These are phyloP conservation scores for Pomacea maculata DNA, from an alignment of 1,140 invertebrate genomes.

Conservation along the genomic window DNA sequence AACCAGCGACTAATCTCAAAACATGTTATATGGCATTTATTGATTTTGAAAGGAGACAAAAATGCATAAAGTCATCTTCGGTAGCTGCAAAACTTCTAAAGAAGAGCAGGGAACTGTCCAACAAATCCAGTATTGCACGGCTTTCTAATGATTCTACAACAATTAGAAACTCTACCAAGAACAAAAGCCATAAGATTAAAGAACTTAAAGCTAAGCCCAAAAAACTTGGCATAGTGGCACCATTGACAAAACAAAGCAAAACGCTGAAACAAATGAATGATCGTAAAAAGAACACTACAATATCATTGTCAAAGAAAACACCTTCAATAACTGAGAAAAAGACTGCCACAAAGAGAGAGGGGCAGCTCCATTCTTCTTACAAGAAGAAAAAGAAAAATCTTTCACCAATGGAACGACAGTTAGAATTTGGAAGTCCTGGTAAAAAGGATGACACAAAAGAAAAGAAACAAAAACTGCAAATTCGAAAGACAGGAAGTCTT, in stretches of 20 bases:
- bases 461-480: neutral
- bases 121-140: neutral
- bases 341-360: slow-evolving; percentile 18
- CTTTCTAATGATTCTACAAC: neutral
- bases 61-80: slow-evolving; percentile 19
- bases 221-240: slow-evolving; percentile 1
- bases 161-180: neutral
- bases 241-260: neutral
- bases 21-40: slow-evolving; percentile 37
- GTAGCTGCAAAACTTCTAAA: slow-evolving; percentile 35
- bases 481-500: too few species aligned
- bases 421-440: neutral
- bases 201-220: neutral
- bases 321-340: slow-evolving; percentile 17
- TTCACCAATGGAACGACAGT: neutral
- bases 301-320: slow-evolving; percentile 11
- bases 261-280: neutral
- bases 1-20: slow-evolving; percentile 44
- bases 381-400: too few species aligned
- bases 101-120: slow-evolving; percentile 29
- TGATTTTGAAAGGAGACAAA: slow-evolving; percentile 39
- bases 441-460: neutral
- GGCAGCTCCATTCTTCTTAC: neutral
- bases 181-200: neutral
- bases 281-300: neutral